Evolutionary conservation across 2,797 vertebrate species (phyloP).

Genomic region (Macropus fuliginosus): DNA sequence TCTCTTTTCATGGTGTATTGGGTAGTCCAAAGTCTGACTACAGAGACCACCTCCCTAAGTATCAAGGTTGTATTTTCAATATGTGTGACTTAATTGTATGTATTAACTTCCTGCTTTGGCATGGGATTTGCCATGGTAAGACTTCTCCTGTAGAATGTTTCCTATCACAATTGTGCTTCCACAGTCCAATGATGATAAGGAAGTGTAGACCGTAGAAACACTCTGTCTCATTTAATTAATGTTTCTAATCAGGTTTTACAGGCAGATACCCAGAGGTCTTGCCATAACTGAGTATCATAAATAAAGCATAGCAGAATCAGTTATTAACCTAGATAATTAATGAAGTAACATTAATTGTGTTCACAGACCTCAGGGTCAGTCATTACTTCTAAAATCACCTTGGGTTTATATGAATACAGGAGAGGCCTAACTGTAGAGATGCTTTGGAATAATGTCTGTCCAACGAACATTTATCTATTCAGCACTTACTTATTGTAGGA

Average conservation of each 20-base stretch:
- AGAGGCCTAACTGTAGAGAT: background rate
- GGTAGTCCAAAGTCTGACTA: background rate
- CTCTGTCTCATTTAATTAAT: slow-evolving; percentile 15
- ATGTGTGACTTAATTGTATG: background rate
- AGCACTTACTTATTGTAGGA: background rate
- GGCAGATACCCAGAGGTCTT: slow-evolving; percentile 11
- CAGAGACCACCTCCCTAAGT: background rate
- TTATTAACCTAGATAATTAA: background rate
- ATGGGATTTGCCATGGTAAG: background rate
- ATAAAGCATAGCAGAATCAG: slow-evolving; percentile 21
- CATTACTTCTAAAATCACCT: background rate
- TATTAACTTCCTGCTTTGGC: background rate
- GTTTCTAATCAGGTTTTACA: slow-evolving; percentile 34
- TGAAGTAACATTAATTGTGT: background rate
- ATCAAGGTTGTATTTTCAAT: background rate
- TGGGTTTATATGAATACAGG: background rate
- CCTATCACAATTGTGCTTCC: background rate
- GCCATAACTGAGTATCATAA: background rate
- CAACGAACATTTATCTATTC: background rate
- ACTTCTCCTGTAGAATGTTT: background rate
- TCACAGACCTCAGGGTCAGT: background rate
- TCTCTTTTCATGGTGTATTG: background rate
- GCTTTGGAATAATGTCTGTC: background rate
- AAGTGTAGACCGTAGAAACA: slow-evolving; percentile 4
- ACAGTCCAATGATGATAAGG: slow-evolving; percentile 1